Conservation (phyloP, 2,888 invertebrate species). For the Acleris literana region DNA sequence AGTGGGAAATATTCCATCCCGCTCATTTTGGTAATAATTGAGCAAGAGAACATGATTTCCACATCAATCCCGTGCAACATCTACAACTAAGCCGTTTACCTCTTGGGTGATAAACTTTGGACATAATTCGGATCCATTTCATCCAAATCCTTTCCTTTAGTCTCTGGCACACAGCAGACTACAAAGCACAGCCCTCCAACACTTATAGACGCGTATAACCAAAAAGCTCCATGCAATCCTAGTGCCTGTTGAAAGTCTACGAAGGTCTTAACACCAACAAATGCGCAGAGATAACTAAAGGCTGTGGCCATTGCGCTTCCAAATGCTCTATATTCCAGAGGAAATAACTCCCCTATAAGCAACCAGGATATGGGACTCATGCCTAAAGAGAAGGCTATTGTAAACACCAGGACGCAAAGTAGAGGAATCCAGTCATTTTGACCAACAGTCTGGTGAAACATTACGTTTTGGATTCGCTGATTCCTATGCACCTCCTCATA, state of each 20-base stretch:
- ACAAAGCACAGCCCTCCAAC: conserved; percentile 93
- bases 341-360: conserved; percentile 92
- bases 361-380: conserved; percentile 95
- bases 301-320: conserved; percentile 94
- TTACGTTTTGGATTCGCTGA: conserved; percentile 77
- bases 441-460: conserved; percentile 80
- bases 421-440: conserved; percentile 92
- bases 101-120: conserved; percentile 74
- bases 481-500: conserved; percentile 88
- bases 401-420: conserved; percentile 91
- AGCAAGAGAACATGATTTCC: not conserved
- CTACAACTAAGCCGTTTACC: conserved; percentile 53
- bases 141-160: conserved; percentile 94
- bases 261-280: conserved; percentile 93
- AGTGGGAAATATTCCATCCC: not conserved
- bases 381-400: conserved; percentile 93
- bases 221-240: conserved; percentile 93
- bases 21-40: not conserved
- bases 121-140: conserved; percentile 91
- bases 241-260: conserved; percentile 90
- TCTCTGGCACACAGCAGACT: conserved; percentile 94
- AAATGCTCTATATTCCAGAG: conserved; percentile 92
- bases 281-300: conserved; percentile 93
- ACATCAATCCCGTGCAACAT: not conserved
- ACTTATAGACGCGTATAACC: conserved; percentile 93